A percentile compares a stretch with the other conserved stretches of the same genome.
These are phyloP conservation scores for Trematocara zebra DNA, from an alignment of 2,113 vertebrate genomes.

Conservation along the genomic window DNA sequence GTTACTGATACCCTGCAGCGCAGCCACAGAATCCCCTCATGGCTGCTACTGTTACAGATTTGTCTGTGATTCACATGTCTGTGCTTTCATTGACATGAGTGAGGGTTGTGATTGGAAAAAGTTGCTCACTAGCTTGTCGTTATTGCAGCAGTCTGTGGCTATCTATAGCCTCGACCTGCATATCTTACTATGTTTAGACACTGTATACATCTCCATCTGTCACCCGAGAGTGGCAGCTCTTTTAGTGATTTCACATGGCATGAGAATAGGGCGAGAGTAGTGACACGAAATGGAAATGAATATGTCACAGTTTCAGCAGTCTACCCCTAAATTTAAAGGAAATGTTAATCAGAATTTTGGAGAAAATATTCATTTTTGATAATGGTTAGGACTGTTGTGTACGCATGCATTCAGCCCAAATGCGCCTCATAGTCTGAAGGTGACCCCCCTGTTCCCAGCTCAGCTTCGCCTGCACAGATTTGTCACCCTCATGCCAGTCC, in stretches of 20 bases:
- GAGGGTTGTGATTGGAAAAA: slow-evolving; percentile 38
- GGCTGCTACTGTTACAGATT: background rate
- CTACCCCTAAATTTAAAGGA: background rate
- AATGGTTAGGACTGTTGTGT: background rate
- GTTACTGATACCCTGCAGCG: background rate
- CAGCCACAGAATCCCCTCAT: background rate
- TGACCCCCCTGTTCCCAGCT: slow-evolving; percentile 10
- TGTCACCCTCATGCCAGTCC: background rate
- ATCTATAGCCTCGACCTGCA: slow-evolving; percentile 60
- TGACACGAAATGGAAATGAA: background rate
- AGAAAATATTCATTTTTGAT: background rate
- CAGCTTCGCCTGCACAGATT: slow-evolving; percentile 6
- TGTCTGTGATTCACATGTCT: background rate
- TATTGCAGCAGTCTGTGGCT: slow-evolving; percentile 17
- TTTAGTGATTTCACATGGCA: slow-evolving; percentile 36
- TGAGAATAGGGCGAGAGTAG: background rate
- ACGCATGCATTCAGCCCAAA: background rate
- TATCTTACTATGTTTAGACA: slow-evolving; percentile 60
- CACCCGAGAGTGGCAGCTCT: slow-evolving; percentile 34
- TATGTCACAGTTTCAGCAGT: background rate
- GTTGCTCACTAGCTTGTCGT: slow-evolving; percentile 9
- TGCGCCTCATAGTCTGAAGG: background rate
- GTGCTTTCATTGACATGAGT: background rate
- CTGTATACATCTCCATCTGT: slow-evolving; percentile 58
- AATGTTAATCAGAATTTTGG: background rate